A percentile compares a stretch with the other conserved stretches of the same genome.
phyloP scores from a whole-genome alignment of 2,797 vertebrate genomes.

The Pelobates cultripes region DNA sequence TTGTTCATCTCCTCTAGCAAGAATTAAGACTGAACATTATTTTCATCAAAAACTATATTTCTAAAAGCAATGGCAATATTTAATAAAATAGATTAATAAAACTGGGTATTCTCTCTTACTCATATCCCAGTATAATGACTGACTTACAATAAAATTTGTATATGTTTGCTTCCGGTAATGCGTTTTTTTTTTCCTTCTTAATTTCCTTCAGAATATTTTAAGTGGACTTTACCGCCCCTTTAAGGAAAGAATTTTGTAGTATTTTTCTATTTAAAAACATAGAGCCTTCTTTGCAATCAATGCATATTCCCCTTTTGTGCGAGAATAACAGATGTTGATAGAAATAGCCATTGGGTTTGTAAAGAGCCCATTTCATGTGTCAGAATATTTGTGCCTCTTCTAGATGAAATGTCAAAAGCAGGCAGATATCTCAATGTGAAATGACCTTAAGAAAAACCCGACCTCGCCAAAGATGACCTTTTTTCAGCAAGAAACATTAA shows the following conservation, averaged over 20 bases:
- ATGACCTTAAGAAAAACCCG: conserved; percentile 74
- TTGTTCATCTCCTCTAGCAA: too few species aligned
- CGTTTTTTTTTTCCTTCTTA: background rate
- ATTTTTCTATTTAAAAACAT: conserved; percentile 61
- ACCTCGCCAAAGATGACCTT: conserved; percentile 73
- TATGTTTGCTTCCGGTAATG: too few species aligned
- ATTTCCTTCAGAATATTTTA: conserved; percentile 30
- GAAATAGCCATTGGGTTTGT: conserved; percentile 73
- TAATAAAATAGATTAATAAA: too few species aligned
- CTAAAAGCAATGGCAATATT: too few species aligned
- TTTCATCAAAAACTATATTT: too few species aligned
- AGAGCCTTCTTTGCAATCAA: conserved; percentile 69
- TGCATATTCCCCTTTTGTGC: conserved; percentile 65
- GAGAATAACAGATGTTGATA: conserved; percentile 72
- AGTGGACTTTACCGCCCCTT: conserved; percentile 58
- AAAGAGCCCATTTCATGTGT: conserved; percentile 75
- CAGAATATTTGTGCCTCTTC: conserved; percentile 69
- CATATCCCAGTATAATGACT: too few species aligned
- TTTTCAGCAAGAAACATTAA: conserved; percentile 72
- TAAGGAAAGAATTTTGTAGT: conserved; percentile 59
- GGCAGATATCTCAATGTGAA: conserved; percentile 72
- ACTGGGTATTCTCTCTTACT: too few species aligned
- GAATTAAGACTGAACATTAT: too few species aligned
- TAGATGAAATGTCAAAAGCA: conserved; percentile 73
- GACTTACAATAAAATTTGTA: too few species aligned